A percentile compares a stretch with the other conserved stretches of the same genome.
Evolutionary conservation across 2,113 vertebrate species (phyloP).

Genomic region (Chaetodon auriga): DNA sequence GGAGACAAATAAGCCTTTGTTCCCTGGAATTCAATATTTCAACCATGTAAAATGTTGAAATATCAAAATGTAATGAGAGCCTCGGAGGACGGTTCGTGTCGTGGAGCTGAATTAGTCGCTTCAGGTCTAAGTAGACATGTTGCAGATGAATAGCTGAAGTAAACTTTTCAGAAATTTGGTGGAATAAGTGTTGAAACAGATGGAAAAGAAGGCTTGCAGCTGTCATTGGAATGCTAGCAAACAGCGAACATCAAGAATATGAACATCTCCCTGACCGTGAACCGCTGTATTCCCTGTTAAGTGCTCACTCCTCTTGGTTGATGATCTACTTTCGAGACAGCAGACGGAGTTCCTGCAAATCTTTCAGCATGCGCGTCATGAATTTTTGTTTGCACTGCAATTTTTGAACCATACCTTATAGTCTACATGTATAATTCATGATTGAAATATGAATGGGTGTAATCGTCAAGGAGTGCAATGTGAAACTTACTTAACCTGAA

Average conservation of each 20-base stretch:
- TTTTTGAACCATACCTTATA: background rate
- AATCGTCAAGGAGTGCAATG: background rate
- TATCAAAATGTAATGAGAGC: background rate
- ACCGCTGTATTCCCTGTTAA: background rate
- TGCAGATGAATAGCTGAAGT: no score
- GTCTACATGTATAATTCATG: background rate
- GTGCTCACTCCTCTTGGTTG: background rate
- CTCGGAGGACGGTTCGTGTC: background rate
- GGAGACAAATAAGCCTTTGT: background rate
- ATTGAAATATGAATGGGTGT: background rate
- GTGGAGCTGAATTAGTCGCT: background rate
- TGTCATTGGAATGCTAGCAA: background rate
- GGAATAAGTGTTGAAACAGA: background rate
- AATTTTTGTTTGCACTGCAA: background rate
- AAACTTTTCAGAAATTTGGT: background rate
- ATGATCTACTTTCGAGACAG: background rate
- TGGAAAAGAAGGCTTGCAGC: background rate
- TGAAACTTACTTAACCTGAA: background rate
- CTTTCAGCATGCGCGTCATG: background rate
- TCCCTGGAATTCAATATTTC: background rate
- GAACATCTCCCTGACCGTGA: background rate
- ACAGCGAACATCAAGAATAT: background rate
- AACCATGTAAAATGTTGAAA: background rate
- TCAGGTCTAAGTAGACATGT: background rate
- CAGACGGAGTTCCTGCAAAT: background rate